Conservation (phyloP, 2,888 invertebrate species). For the Nomada ferruginata region DNA sequence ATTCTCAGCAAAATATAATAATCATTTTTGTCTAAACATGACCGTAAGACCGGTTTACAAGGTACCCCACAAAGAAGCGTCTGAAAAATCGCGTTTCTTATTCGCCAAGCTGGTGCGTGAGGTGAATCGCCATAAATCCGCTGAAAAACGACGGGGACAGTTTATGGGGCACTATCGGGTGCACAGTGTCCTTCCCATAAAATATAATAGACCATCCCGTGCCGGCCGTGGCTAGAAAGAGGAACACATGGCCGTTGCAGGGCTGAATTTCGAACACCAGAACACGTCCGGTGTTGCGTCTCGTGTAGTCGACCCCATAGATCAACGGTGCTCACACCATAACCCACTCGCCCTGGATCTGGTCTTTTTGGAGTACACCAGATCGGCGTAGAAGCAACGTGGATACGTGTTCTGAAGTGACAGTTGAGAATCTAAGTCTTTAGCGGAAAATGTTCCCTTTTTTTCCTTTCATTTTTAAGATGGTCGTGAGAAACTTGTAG, state of each 20-base stretch:
- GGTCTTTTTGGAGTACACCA: background rate
- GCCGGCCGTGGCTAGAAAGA: constrained; percentile 24
- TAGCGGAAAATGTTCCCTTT: no score
- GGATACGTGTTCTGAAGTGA: no score
- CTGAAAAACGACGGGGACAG: constrained; percentile 27
- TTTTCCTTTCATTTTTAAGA: no score
- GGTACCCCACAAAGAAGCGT: constrained; percentile 47
- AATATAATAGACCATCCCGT: constrained; percentile 51
- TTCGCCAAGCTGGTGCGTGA: constrained; percentile 17
- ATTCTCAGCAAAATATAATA: background rate
- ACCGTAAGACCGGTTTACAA: constrained; percentile 50
- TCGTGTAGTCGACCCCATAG: constrained; percentile 47
- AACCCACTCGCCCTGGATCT: constrained; percentile 14
- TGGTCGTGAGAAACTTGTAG: no score
- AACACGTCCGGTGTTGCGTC: constrained; percentile 57
- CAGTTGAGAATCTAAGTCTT: no score
- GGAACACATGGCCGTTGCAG: constrained; percentile 52
- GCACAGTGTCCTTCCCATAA: constrained; percentile 22
- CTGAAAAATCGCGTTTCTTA: constrained; percentile 20
- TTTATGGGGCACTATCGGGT: constrained; percentile 37
- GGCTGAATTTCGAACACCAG: constrained; percentile 39
- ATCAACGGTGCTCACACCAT: constrained; percentile 21
- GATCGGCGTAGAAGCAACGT: no score
- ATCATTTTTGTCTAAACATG: constrained; percentile 24
- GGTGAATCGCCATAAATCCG: constrained; percentile 57